phyloP scores from a whole-genome alignment of 2,888 invertebrate species.

The Sycophila texana region DNA sequence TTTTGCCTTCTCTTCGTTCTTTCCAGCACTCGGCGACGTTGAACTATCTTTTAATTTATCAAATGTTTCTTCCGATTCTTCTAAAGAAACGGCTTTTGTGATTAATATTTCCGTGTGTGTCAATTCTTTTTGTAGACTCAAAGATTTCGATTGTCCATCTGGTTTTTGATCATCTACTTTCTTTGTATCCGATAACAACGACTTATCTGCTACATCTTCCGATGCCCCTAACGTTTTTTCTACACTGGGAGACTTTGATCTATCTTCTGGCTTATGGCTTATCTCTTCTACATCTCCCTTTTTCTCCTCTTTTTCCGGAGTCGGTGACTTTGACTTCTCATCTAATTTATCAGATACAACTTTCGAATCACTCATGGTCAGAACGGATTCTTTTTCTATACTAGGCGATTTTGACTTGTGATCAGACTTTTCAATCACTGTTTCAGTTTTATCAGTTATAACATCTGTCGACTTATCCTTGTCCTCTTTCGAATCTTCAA shows the following conservation, averaged over 20 bases:
- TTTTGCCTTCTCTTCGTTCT: slow-evolving; percentile 2
- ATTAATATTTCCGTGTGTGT: slow-evolving; percentile 8
- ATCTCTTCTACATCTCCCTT: too few relatives aligned
- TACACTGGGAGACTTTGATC: slow-evolving; percentile 43
- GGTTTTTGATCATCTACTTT: slow-evolving; percentile 24
- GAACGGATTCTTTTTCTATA: neutral
- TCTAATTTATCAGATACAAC: too few relatives aligned
- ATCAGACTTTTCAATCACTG: neutral
- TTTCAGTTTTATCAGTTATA: too few relatives aligned
- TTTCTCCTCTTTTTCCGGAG: too few relatives aligned
- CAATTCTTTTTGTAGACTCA: slow-evolving; percentile 45
- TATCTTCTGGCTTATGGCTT: too few relatives aligned
- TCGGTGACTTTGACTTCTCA: too few relatives aligned
- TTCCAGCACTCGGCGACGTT: slow-evolving; percentile 39
- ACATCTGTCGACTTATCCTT: neutral
- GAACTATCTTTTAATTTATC: slow-evolving; percentile 30
- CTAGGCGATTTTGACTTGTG: too few relatives aligned
- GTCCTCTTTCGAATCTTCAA: neutral
- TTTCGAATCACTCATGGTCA: slow-evolving; percentile 3
- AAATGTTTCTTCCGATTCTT: neutral
- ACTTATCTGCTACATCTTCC: neutral
- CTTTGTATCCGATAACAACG: slow-evolving; percentile 9
- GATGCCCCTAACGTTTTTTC: neutral
- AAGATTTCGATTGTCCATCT: slow-evolving; percentile 49
- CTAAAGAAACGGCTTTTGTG: slow-evolving; percentile 12